Base-by-base conservation (phyloP, 2,888 invertebrate species). In the Diachrysia chrysitis region DNA sequence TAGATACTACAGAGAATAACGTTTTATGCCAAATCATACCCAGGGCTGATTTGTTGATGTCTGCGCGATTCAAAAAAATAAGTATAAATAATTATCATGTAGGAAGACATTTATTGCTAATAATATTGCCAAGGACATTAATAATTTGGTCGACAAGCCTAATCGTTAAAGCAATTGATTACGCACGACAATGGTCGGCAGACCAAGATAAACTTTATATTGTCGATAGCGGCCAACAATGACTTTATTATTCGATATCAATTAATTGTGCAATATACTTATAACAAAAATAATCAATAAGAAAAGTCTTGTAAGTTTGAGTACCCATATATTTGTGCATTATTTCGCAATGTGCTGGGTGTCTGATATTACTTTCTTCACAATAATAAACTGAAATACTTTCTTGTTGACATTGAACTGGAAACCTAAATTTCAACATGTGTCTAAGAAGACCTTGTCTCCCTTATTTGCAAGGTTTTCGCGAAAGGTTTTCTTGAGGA, bases 361-460 rank as follows among this genome's bases (percentile, higher is more conserved):
- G 29, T 29, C 29, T 29, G 29, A 29, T 29, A 29, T 32, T 10
- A 32, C 32, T 32, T 32, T 32, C 32, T 32, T 32, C 10, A 32
- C 10, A 32, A 32, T 32, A 32, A 2, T 9, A 32, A 25, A 3
- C 51, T 42, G 37, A 53, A 23, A n/a, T 9, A 16, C 21, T 53
- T 54, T 32, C 25, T 62, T 1, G 35, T 58, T 62, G 61, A 46
- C 73, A 77, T 66, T 73, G 77, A 58, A 53, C 67, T 66, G 51
- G n/a, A 62, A 73, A 73, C 53, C 67, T 48, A 37, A 77, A 54
- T 59, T 54, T 51, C 29, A 54, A 61, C 23, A 17, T 21, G 23
- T 25, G 17, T 72, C 61, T 21, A 37, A 6, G 56, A 37, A 58
- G 55, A 42, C 42, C 25, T 14, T 17, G 48, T 61, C 51, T n/a